phyloP scores from a whole-genome alignment of 2,888 invertebrate genomes.

The Lacanobia oleracea region DNA sequence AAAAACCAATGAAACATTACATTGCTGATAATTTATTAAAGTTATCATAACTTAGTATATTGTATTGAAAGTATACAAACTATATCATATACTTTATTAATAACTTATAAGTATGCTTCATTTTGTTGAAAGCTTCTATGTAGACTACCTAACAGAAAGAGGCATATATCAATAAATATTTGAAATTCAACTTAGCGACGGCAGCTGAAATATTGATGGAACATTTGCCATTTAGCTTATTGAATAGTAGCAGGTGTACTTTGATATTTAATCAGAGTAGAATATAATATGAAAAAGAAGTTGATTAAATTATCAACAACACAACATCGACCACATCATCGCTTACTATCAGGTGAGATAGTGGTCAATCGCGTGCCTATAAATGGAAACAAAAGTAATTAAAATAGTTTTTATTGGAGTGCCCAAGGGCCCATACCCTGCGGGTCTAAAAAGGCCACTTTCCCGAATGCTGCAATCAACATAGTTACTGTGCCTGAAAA shows the following conservation, averaged over 20 bases:
- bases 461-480: too few relatives aligned
- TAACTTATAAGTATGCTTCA: background rate
- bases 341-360: too few relatives aligned
- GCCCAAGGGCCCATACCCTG: too few relatives aligned
- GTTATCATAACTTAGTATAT: background rate
- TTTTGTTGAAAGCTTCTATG: conserved; percentile 3
- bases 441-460: too few relatives aligned
- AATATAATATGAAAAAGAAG: too few relatives aligned
- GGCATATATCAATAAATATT: background rate
- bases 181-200: background rate
- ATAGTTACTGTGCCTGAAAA: too few relatives aligned
- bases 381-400: too few relatives aligned
- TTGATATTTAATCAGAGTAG: background rate
- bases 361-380: too few relatives aligned
- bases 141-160: background rate
- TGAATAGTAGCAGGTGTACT: background rate
- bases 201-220: background rate
- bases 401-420: too few relatives aligned
- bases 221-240: background rate
- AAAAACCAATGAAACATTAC: background rate
- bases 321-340: too few relatives aligned
- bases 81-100: background rate
- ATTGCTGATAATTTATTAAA: background rate
- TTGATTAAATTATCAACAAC: too few relatives aligned
- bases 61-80: background rate